These are phyloP conservation scores for Phragmatobia fuliginosa DNA, from an alignment of 2,888 invertebrate genomes.

Conservation along the genomic window DNA sequence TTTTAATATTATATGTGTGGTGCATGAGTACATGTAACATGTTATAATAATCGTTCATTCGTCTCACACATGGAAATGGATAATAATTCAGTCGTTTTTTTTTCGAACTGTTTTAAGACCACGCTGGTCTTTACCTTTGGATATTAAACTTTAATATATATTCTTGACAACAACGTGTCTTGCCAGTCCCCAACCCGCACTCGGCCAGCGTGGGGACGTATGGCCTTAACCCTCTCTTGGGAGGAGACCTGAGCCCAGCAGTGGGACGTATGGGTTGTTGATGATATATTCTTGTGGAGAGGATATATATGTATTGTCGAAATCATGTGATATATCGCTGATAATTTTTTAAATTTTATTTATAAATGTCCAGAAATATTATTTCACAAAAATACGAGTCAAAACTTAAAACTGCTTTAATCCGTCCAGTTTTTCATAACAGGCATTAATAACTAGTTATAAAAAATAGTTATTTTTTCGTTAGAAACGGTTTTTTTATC, in stretches of 20 bases:
- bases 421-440: slow-evolving; percentile 3
- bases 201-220: no score
- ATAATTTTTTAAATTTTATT: neutral
- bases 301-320: neutral
- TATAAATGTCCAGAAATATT: neutral
- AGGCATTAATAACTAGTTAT: neutral
- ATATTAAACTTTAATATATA: neutral
- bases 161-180: no score
- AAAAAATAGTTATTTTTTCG: neutral
- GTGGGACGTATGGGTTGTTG: no score
- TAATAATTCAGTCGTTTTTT: neutral
- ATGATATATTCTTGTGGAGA: no score
- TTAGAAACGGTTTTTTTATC: neutral
- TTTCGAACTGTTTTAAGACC: neutral
- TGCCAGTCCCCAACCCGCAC: no score
- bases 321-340: slow-evolving; percentile 4
- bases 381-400: neutral
- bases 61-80: neutral
- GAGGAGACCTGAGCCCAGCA: no score
- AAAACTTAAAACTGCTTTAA: neutral
- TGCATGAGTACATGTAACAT: no score
- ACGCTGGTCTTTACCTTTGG: neutral
- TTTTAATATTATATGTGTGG: no score
- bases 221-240: no score
- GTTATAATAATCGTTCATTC: no score